A percentile compares a stretch with the other conserved stretches of the same genome.
phyloP scores from a whole-genome alignment of 2,888 invertebrate genomes.

The Drosophila phalerata region DNA sequence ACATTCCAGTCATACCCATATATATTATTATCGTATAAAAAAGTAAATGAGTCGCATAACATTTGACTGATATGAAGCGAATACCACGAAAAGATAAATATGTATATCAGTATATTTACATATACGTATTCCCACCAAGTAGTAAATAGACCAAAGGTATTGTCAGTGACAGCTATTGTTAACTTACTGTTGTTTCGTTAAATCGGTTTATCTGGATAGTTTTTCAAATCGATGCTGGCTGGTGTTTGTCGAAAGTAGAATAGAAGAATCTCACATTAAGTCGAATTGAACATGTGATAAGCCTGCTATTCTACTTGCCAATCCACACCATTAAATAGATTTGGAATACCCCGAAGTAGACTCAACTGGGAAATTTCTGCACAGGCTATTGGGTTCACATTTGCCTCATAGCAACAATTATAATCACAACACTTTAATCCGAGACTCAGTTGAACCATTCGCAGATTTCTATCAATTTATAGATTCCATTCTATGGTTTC shows the following conservation, averaged over 20 bases:
- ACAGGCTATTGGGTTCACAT: not conserved
- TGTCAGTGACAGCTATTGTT: not conserved
- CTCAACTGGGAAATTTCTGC: not conserved
- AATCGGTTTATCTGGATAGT: not conserved
- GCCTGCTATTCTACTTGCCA: conserved; percentile 81
- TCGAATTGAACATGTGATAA: conserved; percentile 73
- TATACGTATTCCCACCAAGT: conserved; percentile 37
- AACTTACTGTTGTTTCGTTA: conserved; percentile 38
- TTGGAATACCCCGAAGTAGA: not conserved
- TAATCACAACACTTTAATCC: conserved; percentile 32
- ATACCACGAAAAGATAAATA: conserved; percentile 39
- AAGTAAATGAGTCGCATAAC: conserved; percentile 34
- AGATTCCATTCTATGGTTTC: conserved; percentile 3
- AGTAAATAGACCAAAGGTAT: conserved; percentile 1
- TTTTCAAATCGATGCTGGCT: conserved; percentile 34
- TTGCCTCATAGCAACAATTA: not conserved
- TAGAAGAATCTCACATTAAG: conserved; percentile 77
- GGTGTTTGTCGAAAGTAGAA: conserved; percentile 80
- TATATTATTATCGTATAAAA: conserved; percentile 22
- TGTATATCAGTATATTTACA: conserved; percentile 44
- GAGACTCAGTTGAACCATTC: conserved; percentile 3
- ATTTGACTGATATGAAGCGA: conserved; percentile 31
- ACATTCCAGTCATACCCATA: conserved; percentile 35
- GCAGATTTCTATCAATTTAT: conserved; percentile 12
- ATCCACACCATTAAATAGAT: conserved; percentile 55